Percentiles rank a stretch among this genome's conserved stretches.
Conservation (phyloP, 1,140 invertebrate genomes). For the Nomia melanderi region DNA sequence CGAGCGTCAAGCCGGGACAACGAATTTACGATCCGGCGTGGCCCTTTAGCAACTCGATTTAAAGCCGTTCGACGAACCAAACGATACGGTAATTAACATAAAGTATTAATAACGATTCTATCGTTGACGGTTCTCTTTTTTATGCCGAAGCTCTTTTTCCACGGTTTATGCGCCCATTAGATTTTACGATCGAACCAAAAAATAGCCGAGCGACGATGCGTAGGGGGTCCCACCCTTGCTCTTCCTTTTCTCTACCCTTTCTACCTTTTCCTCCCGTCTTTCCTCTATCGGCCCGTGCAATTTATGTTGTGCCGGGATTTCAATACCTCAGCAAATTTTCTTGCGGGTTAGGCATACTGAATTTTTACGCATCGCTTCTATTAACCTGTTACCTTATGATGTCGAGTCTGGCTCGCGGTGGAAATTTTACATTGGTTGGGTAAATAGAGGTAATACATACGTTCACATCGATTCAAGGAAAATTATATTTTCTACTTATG, state of each 20-base stretch:
- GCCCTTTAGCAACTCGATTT: slow-evolving; percentile 74
- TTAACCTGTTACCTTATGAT: no score
- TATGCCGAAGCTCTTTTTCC: slow-evolving; percentile 75
- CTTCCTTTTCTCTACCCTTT: slow-evolving; percentile 35
- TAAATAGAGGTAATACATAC: no score
- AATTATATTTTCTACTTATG: no score
- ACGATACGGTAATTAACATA: slow-evolving; percentile 79
- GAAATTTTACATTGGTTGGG: no score
- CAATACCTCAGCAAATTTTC: background rate
- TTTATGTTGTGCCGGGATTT: background rate
- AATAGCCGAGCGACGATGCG: slow-evolving; percentile 71
- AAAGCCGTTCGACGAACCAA: slow-evolving; percentile 73
- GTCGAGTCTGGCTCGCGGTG: no score
- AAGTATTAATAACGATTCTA: slow-evolving; percentile 79
- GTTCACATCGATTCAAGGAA: no score
- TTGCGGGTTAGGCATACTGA: background rate
- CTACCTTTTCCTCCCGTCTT: background rate
- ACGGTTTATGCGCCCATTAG: slow-evolving; percentile 78
- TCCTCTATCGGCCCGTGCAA: slow-evolving; percentile 18
- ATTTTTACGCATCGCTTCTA: no score
- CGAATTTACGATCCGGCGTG: slow-evolving; percentile 75
- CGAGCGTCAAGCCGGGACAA: slow-evolving; percentile 73
- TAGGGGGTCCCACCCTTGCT: slow-evolving; percentile 56
- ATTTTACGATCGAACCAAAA: slow-evolving; percentile 80
- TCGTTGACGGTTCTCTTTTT: slow-evolving; percentile 73